A percentile compares a stretch with the other conserved stretches of the same genome.
phyloP scores from a whole-genome alignment of 2,113 vertebrate species.

The Strigops habroptila region DNA sequence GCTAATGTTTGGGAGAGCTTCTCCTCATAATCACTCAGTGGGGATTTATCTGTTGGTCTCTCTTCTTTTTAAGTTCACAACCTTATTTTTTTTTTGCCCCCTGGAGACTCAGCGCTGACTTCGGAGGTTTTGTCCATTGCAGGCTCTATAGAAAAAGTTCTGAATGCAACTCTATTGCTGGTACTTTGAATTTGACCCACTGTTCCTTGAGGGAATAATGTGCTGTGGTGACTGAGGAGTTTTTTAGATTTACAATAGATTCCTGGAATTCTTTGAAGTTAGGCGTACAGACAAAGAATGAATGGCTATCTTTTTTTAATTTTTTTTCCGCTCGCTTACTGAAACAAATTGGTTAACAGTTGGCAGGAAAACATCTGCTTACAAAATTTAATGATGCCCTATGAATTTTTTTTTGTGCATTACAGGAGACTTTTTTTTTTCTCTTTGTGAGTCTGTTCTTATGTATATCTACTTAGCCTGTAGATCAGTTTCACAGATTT shows the following conservation, averaged over 20 bases:
- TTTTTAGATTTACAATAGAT: constrained; percentile 33
- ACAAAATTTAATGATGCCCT: neutral
- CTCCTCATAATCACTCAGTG: constrained; percentile 17
- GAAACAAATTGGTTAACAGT: constrained; percentile 16
- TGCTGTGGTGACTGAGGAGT: constrained; percentile 7
- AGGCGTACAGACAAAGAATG: neutral
- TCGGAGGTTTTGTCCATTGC: constrained; percentile 38
- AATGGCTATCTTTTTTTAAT: neutral
- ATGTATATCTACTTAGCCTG: neutral
- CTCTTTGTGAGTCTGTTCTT: rapidly evolving
- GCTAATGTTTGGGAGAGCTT: constrained; percentile 10
- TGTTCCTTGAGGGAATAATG: constrained; percentile 29
- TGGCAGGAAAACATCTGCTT: constrained; percentile 8
- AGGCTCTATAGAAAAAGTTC: constrained; percentile 20
- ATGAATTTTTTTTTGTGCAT: neutral
- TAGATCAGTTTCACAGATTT: neutral
- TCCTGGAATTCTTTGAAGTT: constrained; percentile 41
- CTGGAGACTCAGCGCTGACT: constrained; percentile 1
- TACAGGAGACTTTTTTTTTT: neutral
- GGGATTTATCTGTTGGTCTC: constrained; percentile 2
- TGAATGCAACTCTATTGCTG: constrained; percentile 15
- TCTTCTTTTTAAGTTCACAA: constrained; percentile 25
- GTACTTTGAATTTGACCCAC: constrained; percentile 48
- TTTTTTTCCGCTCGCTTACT: neutral
- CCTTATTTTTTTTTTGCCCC: neutral